phyloP scores from a whole-genome alignment of 2,888 invertebrate genomes.

The Unio delphinus region DNA sequence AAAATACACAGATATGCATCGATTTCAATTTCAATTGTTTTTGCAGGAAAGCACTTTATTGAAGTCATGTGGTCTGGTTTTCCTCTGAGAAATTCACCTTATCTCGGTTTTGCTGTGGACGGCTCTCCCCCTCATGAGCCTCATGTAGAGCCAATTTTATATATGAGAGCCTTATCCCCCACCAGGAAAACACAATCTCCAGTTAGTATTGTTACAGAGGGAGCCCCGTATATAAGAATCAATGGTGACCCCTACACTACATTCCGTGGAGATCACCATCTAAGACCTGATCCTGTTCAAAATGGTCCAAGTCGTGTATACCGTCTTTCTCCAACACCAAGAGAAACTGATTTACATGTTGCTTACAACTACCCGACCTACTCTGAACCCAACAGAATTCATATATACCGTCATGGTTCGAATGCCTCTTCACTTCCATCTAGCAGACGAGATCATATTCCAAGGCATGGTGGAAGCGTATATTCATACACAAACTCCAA shows the following conservation, averaged over 20 bases:
- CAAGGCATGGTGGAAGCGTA: too few species aligned
- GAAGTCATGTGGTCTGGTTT: slow-evolving; percentile 56
- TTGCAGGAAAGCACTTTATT: slow-evolving; percentile 57
- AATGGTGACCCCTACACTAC: too few species aligned
- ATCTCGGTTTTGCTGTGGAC: slow-evolving; percentile 42
- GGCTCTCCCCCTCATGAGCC: slow-evolving; percentile 33
- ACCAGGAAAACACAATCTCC: too few species aligned
- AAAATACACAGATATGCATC: neutral
- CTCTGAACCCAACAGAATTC: slow-evolving; percentile 25
- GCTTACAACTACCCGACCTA: neutral
- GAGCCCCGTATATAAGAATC: too few species aligned
- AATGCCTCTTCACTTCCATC: slow-evolving; percentile 23
- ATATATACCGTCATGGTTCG: slow-evolving; percentile 31
- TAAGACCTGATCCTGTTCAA: slow-evolving; percentile 12
- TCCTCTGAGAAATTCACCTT: slow-evolving; percentile 51
- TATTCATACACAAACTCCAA: too few species aligned
- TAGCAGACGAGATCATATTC: slow-evolving; percentile 8
- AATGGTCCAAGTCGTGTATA: slow-evolving; percentile 31
- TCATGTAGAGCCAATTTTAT: neutral
- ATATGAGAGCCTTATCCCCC: too few species aligned
- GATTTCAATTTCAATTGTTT: neutral
- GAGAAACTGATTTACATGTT: slow-evolving; percentile 16
- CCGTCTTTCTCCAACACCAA: slow-evolving; percentile 25
- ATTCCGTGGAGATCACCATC: too few species aligned
- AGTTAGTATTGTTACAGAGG: too few species aligned